phyloP scores from a whole-genome alignment of 2,888 invertebrate species.

The Melieria picta region DNA sequence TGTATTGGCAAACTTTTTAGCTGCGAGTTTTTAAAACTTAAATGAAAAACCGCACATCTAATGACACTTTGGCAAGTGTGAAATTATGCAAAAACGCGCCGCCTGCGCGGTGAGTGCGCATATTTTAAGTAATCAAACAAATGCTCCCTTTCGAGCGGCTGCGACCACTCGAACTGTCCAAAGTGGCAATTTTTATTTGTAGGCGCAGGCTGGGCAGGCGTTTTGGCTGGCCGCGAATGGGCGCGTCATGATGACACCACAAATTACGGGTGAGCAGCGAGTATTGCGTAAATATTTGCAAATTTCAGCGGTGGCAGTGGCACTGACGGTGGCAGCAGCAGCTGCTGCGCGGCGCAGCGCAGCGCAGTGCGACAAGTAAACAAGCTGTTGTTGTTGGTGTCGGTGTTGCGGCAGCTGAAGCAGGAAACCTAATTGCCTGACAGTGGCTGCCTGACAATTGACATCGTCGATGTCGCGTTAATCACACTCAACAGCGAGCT shows the following conservation, averaged over 20 bases:
- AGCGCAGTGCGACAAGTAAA: background rate
- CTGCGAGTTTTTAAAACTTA: too few species aligned
- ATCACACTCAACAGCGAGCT: constrained; percentile 14
- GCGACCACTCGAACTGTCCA: background rate
- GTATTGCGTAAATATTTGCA: constrained; percentile 22
- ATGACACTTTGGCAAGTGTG: background rate
- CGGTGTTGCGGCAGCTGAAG: constrained; percentile 3
- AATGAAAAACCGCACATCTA: too few species aligned
- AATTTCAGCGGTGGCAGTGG: constrained; percentile 10
- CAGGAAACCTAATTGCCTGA: constrained; percentile 18
- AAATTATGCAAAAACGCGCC: background rate
- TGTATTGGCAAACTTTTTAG: background rate
- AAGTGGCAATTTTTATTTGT: background rate
- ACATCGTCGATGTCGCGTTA: constrained; percentile 8
- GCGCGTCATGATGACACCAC: constrained; percentile 25
- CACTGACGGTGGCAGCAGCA: background rate
- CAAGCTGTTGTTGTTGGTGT: constrained; percentile 1
- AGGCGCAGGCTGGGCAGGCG: background rate
- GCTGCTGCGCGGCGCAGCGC: constrained; percentile 6
- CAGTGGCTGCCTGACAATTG: background rate
- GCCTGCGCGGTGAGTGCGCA: background rate
- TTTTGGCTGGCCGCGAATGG: background rate
- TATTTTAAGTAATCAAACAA: constrained; percentile 3
- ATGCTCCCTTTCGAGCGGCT: background rate
- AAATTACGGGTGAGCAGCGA: constrained; percentile 23